These are phyloP conservation scores for Drosophila nigromelanica DNA, from an alignment of 1,140 invertebrate genomes.

Conservation along the genomic window DNA sequence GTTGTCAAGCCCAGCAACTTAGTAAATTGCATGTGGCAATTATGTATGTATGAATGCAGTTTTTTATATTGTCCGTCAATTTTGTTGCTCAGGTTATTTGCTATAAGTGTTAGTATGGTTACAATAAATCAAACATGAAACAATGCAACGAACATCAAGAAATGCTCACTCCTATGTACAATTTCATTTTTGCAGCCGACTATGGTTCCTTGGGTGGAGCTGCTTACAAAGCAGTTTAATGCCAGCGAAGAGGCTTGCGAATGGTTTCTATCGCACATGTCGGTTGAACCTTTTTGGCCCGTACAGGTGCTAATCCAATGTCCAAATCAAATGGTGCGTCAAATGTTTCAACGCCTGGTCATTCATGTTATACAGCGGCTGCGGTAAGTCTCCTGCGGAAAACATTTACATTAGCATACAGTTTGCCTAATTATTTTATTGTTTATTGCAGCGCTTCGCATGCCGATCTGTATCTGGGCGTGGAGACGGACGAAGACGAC, in stretches of 20 bases:
- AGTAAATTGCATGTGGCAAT: too few relatives aligned
- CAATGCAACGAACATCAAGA: not conserved
- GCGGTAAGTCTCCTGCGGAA: conserved; percentile 82
- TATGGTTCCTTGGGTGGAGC: conserved; percentile 98
- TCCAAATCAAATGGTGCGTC: conserved; percentile 97
- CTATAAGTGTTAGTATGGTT: too few relatives aligned
- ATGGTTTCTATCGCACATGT: conserved; percentile 97
- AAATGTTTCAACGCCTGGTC: conserved; percentile 96
- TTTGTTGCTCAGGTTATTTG: too few relatives aligned
- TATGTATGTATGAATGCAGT: too few relatives aligned
- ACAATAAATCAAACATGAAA: too few relatives aligned
- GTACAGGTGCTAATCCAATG: conserved; percentile 97
- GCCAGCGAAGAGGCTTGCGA: conserved; percentile 94
- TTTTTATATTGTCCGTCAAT: too few relatives aligned
- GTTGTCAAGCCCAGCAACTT: too few relatives aligned
- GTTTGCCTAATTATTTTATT: not conserved
- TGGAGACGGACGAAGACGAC: conserved; percentile 88
- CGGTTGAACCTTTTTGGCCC: conserved; percentile 96
- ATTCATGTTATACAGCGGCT: conserved; percentile 97
- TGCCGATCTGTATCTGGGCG: conserved; percentile 89
- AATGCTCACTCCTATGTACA: not conserved
- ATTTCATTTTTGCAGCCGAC: conserved; percentile 87
- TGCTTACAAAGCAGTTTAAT: conserved; percentile 97
- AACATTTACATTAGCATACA: conserved; percentile 15
- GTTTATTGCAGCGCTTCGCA: conserved; percentile 85